Base-by-base conservation (phyloP, 2,888 invertebrate genomes). In the Beris morrisii region DNA sequence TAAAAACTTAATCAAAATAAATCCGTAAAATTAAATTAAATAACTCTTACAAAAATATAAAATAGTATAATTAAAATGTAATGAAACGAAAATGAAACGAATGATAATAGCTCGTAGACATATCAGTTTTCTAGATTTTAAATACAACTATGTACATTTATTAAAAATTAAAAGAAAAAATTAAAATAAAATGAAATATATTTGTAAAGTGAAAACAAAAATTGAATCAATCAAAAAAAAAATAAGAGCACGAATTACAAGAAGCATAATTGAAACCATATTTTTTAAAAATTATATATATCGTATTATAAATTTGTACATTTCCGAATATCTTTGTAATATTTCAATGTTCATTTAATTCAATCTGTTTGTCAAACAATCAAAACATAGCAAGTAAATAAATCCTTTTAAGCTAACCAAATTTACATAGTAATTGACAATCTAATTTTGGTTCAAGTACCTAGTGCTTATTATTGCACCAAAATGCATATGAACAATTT, bases 41-140 rank as follows among this genome's bases (percentile, higher is more conserved):
- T 22, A 5, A 56, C 11, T 32, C 12, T 56, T 13, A 56, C 15
- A n/a, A 15, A 56, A 43, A 43, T 56, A 55, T 55, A 15, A 43
- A 28, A 5, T 6, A 45, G 15, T 46, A 13, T 15, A 44, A 56
- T 56, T 56, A 56, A 56, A 56, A 15, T 5, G 30, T 12, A 30
- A 54, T 22, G 7, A 53, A 53, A 56, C 15, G 46, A 65, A 52
- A 64, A 65, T 74, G 76, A 75, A 78, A 77, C 79, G 77, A 79
- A 79, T 77, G 77, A 79, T 79, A 79, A 79, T 79, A 80, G 79
- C 74, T 79, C 75, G 77, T 79, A 79, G 79, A 79, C 79, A 79
- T 79, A 79, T 79, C 79, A 79, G 74, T 76, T 77, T 76, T 59
- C 28, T 73, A 74, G 71, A 69, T 68, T 67, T 70, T 74, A 74